Conservation (phyloP, 2,888 invertebrate genomes). For the Ctenicera cuprea region DNA sequence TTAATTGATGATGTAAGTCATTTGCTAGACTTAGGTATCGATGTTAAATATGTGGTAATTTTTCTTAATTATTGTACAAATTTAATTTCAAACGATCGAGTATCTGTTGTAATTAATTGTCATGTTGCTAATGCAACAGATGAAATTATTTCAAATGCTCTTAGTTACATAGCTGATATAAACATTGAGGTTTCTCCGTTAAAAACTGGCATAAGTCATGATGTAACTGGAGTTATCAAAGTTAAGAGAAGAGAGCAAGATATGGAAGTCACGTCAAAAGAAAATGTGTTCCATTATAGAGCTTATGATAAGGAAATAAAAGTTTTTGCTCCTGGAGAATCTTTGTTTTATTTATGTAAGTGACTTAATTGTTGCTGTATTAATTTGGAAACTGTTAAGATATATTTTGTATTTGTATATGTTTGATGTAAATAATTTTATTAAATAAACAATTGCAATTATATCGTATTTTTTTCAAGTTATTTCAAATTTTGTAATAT, state of each 20-base stretch:
- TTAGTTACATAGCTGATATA: slow-evolving; percentile 80
- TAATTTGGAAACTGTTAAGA: no score
- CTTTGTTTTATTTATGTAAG: slow-evolving; percentile 63
- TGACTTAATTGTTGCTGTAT: background rate
- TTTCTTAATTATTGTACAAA: slow-evolving; percentile 74
- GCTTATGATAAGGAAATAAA: slow-evolving; percentile 85
- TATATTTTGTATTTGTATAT: no score
- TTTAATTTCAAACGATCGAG: slow-evolving; percentile 66
- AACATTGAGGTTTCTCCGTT: slow-evolving; percentile 79
- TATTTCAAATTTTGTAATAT: no score
- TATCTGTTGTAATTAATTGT: slow-evolving; percentile 77
- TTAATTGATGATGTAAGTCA: slow-evolving; percentile 85
- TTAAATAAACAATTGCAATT: no score
- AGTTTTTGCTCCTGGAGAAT: slow-evolving; percentile 81
- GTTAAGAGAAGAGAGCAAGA: slow-evolving; percentile 71
- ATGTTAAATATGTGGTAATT: slow-evolving; percentile 73
- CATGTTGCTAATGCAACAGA: slow-evolving; percentile 77
- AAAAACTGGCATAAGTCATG: slow-evolving; percentile 83
- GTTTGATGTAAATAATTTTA: no score
- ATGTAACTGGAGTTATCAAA: slow-evolving; percentile 82
- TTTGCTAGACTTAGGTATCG: slow-evolving; percentile 79
- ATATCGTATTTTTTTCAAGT: no score
- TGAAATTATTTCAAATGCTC: slow-evolving; percentile 76
- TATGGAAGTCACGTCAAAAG: slow-evolving; percentile 34
- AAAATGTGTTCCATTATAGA: slow-evolving; percentile 78